A percentile compares a stretch with the other conserved stretches of the same genome.
phyloP scores from a whole-genome alignment of 2,113 vertebrate species.

The Salvelinus alpinus region DNA sequence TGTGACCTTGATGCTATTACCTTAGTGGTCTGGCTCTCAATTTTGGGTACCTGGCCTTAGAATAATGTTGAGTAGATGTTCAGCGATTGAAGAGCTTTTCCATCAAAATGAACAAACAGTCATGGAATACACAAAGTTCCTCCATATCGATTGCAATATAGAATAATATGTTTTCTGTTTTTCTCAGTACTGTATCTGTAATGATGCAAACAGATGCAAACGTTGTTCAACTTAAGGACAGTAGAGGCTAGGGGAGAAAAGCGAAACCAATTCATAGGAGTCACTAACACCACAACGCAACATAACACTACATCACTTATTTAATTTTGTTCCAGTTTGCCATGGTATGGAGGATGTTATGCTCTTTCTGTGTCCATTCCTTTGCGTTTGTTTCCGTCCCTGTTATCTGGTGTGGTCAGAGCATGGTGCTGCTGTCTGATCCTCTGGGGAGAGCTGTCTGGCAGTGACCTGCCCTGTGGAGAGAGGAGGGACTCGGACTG shows the following conservation, averaged over 20 bases:
- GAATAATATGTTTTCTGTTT: slow-evolving; percentile 31
- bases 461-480: neutral
- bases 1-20: neutral
- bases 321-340: neutral
- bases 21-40: too few relatives aligned
- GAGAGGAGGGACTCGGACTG: neutral
- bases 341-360: neutral
- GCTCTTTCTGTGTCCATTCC: neutral
- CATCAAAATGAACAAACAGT: too few relatives aligned
- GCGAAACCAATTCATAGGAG: slow-evolving; percentile 37
- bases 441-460: neutral
- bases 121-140: neutral
- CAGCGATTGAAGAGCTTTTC: neutral
- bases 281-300: slow-evolving; percentile 6
- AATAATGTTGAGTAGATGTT: neutral
- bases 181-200: slow-evolving; percentile 20
- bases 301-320: neutral
- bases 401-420: slow-evolving; percentile 1
- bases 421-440: neutral
- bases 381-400: neutral
- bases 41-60: neutral
- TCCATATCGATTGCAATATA: slow-evolving; percentile 33
- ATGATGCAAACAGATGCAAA: neutral
- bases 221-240: neutral
- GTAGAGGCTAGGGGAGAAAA: slow-evolving; percentile 14